Conservation (phyloP, 2,888 invertebrate genomes). For the Galerucella nymphaeae region DNA sequence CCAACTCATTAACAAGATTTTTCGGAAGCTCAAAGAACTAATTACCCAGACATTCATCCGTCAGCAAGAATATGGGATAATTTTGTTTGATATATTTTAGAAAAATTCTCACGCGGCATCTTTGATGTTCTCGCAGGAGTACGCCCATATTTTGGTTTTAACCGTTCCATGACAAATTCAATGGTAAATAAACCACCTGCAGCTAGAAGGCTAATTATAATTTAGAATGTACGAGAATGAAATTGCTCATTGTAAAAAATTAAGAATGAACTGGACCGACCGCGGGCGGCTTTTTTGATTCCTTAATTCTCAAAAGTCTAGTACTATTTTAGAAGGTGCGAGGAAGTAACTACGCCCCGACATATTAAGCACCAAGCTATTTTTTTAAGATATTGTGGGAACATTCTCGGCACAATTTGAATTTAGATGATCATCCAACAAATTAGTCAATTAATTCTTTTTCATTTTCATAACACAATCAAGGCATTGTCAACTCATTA, state of each 20-base stretch:
- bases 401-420: not conserved
- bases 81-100: slow-evolving; percentile 26
- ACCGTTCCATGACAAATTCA: slow-evolving; percentile 30
- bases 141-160: slow-evolving; percentile 34
- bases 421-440: not conserved
- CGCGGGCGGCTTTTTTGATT: slow-evolving; percentile 20
- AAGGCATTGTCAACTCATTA: too few relatives aligned
- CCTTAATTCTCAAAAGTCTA: slow-evolving; percentile 1
- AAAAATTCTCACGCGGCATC: slow-evolving; percentile 32
- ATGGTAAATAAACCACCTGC: slow-evolving; percentile 34
- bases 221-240: slow-evolving; percentile 13
- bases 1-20: slow-evolving; percentile 15
- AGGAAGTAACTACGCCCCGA: slow-evolving; percentile 24
- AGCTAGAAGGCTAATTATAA: slow-evolving; percentile 27
- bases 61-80: slow-evolving; percentile 24
- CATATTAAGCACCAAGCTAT: not conserved
- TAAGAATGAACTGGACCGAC: slow-evolving; percentile 8
- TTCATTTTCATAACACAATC: too few relatives aligned
- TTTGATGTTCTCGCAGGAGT: slow-evolving; percentile 20
- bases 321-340: slow-evolving; percentile 23
- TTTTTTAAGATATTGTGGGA: not conserved
- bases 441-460: too few relatives aligned
- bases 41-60: slow-evolving; percentile 18
- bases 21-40: slow-evolving; percentile 31
- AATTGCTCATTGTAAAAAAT: slow-evolving; percentile 22